Base-by-base conservation (phyloP, 2,113 vertebrate genomes). In the Melanostigma gelatinosum region DNA sequence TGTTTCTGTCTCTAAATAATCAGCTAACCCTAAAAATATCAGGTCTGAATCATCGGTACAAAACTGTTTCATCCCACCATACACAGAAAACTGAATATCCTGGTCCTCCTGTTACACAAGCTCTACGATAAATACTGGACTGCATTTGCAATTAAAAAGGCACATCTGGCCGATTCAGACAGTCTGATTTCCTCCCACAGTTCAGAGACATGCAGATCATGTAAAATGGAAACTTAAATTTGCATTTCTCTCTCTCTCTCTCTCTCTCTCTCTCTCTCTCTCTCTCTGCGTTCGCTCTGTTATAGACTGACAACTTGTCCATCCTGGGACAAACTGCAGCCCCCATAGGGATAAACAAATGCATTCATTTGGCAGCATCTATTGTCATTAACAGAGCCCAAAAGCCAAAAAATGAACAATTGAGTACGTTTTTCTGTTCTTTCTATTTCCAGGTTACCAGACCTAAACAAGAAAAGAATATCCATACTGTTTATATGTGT, bases 1-100 rank as follows among this genome's bases (percentile, higher is more conserved):
- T 36, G 6, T 32, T 27, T 67, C 64, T 46, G 13, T 36, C 36
- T 75, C 20, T 18, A 74, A 67, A 73, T 74, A 42, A 69, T 63
- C 57, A 50, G 18, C 18, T 22, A 22, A 15, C 22, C 72, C 34
- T 15, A 60, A 44, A 75, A 55, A 36, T 9, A 54, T n/a, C 10
- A 50, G 24, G 13, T 40, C 42, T 13, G n/a, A 40, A 68, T 42
- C 3, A 9, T 42, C 16, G 6, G 3, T 32, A 2, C n/a, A 24
- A 10, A 36, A 44, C 52, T 22, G n/a, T 29, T 57, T 57, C 50
- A 66, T 36, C 20, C 27, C 58, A 16, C 11, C 11, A 29, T 32
- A 11, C 32, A 54, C 8, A 34, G 3, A 68, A 44, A 44, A 54
- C 34, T 27, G 57, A 44, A 55, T 20, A 63, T 40, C 34, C 20